Evolutionary conservation across 2,888 invertebrate species (phyloP), one percentile per base, ranked within the genome.

Genomic region (Choristoneura rosaceana): DNA sequence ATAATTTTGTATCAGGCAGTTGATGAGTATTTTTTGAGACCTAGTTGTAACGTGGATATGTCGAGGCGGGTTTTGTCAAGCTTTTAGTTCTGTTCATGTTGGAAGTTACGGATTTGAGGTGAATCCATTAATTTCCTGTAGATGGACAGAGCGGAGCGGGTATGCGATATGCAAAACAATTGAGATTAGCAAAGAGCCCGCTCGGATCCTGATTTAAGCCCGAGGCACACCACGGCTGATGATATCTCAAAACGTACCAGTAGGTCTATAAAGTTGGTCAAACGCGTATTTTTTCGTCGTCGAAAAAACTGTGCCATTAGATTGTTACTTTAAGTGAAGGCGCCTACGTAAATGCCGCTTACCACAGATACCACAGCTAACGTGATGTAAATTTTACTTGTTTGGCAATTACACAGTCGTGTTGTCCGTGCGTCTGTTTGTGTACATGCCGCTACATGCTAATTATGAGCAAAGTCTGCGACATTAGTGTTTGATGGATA

Each of bases 81-180:
- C 81, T 73, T 75, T 64, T 64, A 69, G 52, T 63, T 74, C 74
- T 71, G 76, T 76, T 78, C 76, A 83, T 82, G 84, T 85, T 84
- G 84, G 88, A 85, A 87, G 87, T 84, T 81, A 82, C 81, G 75
- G 73, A 81, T 83, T 77, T 82, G 81, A 83, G 83, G 85, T 82
- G 86, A 83, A 88, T 88, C 86, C 86, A 88, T 91, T 91, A 93
- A 92, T 91, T 91, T 90, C 88, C 87, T 81, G 83, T 84, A 83
- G 87, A 84, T 90, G 87, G 82, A 84, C 83, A 81, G 82, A 84
- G 80, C 81, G 81, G 80, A 85, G 87, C 81, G 84, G 84, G 84
- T 81, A 82, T 83, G 82, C 86, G 92, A 93, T 92, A 93, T 92
- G 92, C 92, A 92, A 93, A 93, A 90, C 88, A 91, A 90, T 90